Evolutionary conservation across 2,113 vertebrate genomes (phyloP).

Genomic region (Lathamus discolor): DNA sequence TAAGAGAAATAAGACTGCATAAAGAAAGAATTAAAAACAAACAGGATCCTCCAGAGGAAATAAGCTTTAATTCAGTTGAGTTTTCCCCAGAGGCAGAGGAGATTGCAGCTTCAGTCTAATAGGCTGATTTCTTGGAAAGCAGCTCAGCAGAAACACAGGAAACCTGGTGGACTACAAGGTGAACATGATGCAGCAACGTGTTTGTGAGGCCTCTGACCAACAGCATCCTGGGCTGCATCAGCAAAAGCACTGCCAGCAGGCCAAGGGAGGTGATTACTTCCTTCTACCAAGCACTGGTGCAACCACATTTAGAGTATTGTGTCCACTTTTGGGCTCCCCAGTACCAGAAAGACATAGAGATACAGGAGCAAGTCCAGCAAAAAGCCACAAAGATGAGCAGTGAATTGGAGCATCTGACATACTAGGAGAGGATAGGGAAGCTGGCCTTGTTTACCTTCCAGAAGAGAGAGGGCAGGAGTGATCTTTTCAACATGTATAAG

Average conservation of each 20-base stretch:
- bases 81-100: background rate
- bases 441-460: background rate
- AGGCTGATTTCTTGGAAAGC: background rate
- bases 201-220: background rate
- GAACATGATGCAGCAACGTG: background rate
- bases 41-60: background rate
- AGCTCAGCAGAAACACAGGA: background rate
- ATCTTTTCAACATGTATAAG: background rate
- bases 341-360: background rate
- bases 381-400: background rate
- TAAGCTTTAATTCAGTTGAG: background rate
- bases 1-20: background rate
- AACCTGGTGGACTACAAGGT: background rate
- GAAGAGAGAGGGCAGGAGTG: background rate
- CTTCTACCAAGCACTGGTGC: background rate
- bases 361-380: background rate
- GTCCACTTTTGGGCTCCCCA: background rate
- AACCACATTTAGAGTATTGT: background rate
- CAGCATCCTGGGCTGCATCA: background rate
- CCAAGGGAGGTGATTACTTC: background rate
- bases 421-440: background rate
- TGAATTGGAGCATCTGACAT: background rate
- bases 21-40: background rate
- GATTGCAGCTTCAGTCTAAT: background rate
- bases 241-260: background rate